These are phyloP conservation scores for Macrosoma leucophasiata DNA, from an alignment of 2,888 invertebrate genomes.

Conservation along the genomic window DNA sequence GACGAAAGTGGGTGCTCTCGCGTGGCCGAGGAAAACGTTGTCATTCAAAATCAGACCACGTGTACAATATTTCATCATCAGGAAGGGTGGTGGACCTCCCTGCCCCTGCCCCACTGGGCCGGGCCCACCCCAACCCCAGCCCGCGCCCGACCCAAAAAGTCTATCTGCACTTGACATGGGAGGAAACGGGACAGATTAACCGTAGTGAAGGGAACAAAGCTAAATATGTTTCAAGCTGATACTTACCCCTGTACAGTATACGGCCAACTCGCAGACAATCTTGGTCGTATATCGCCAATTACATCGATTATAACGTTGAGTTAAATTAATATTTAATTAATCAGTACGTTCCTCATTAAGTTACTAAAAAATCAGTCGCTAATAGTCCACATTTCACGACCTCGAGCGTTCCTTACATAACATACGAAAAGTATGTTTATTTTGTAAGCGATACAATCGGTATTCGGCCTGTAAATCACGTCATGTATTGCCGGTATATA, in stretches of 20 bases:
- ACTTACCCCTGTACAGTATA: conserved; percentile 57
- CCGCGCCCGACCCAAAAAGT: conserved; percentile 67
- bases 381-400: no score
- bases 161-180: conserved; percentile 75
- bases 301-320: background rate
- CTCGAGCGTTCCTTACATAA: no score
- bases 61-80: conserved; percentile 84
- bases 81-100: conserved; percentile 53
- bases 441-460: conserved; percentile 14
- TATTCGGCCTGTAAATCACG: conserved; percentile 10
- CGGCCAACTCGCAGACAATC: conserved; percentile 38
- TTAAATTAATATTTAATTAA: background rate
- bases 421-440: conserved; percentile 4
- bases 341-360: no score
- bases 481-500: conserved; percentile 33
- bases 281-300: no score
- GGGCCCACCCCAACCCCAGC: conserved; percentile 27
- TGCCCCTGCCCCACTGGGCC: conserved; percentile 34
- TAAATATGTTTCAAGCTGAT: conserved; percentile 74
- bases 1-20: conserved; percentile 51
- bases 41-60: conserved; percentile 84
- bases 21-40: conserved; percentile 76
- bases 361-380: no score
- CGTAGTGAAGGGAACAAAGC: conserved; percentile 75
- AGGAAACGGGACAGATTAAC: conserved; percentile 76